Evolutionary conservation across 2,113 vertebrate genomes (phyloP), one percentile per base, ranked within the genome.

Genomic region (Trichechus manatus): DNA sequence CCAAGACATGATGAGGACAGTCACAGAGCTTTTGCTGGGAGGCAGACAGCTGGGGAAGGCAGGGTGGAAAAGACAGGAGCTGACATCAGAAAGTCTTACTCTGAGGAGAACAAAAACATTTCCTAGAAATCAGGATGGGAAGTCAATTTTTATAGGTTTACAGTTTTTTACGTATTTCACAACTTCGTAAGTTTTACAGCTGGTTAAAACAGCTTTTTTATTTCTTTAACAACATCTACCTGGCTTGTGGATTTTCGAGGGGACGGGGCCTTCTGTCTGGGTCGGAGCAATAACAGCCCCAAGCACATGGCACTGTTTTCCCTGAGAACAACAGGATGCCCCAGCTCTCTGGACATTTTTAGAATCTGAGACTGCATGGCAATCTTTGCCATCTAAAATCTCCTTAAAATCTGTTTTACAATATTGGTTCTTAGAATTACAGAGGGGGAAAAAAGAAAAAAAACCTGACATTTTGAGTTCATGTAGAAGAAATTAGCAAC

Each of bases 91-190:
- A 50, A 83, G 56, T 13, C 53, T 87, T 44, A 13, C 91, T 96
- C 61, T 84, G 89, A 70, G 77, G 20, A 97, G 80, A 90, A 85
- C 64, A n/a, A 83, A 93, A 91, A 64, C 89, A 63, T 75, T 95
- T 97, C 97, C 93, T 96, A 96, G 96, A 98, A 97, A 83, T 56
- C 91, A 70, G 89, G 86, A 77, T 70, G 79, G 36, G 79, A 94
- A 97, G 83, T 82, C 53, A 5, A 89, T 90, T 91, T 87, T 79
- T n/a, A 70, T 17, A 79, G 64, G 78, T 61, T 61, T 25, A 63
- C 33, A 68, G 63, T 68, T 59, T 61, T 56, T 78, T 42, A 20
- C 8, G 56, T 29, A 9, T 96, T 91, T 95, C 96, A 89, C 93
- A 96, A 56, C 86, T 80, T 96, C 85, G 68, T 15, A 77, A 78